Evolutionary conservation across 1,140 invertebrate species (phyloP).

Genomic region (Drosophila ohnishii): DNA sequence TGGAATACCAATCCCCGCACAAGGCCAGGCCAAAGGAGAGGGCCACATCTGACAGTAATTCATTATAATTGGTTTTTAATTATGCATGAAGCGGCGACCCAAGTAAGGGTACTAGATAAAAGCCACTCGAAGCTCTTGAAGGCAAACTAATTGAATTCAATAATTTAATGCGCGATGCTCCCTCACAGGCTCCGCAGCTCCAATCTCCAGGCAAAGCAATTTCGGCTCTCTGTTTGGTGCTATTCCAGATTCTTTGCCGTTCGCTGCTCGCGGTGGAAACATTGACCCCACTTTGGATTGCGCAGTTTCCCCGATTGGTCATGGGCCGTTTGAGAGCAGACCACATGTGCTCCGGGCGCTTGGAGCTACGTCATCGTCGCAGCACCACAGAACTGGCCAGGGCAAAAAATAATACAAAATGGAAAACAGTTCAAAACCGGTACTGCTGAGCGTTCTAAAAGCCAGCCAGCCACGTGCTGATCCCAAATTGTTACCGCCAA

Average conservation of each 20-base stretch:
- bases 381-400: slow-evolving; percentile 7
- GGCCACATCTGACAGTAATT: slow-evolving; percentile 41
- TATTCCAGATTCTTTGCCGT: slow-evolving; percentile 19
- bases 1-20: slow-evolving; percentile 10
- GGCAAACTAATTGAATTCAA: slow-evolving; percentile 60
- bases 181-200: slow-evolving; percentile 5
- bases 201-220: slow-evolving; percentile 28
- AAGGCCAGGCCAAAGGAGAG: slow-evolving; percentile 15
- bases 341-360: slow-evolving; percentile 49
- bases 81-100: slow-evolving; percentile 50
- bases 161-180: slow-evolving; percentile 58
- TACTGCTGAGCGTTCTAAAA: slow-evolving; percentile 24
- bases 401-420: slow-evolving; percentile 19
- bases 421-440: slow-evolving; percentile 37
- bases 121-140: slow-evolving; percentile 51
- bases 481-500: slow-evolving; percentile 58
- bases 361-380: slow-evolving; percentile 56
- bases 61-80: slow-evolving; percentile 71
- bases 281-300: slow-evolving; percentile 64
- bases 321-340: slow-evolving; percentile 62
- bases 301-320: slow-evolving; percentile 66
- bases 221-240: slow-evolving; percentile 15
- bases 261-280: slow-evolving; percentile 22
- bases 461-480: slow-evolving; percentile 64
- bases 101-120: slow-evolving; percentile 24